Base-by-base conservation (phyloP, 2,797 vertebrate genomes). In the Hypotaenidia philippensis region DNA sequence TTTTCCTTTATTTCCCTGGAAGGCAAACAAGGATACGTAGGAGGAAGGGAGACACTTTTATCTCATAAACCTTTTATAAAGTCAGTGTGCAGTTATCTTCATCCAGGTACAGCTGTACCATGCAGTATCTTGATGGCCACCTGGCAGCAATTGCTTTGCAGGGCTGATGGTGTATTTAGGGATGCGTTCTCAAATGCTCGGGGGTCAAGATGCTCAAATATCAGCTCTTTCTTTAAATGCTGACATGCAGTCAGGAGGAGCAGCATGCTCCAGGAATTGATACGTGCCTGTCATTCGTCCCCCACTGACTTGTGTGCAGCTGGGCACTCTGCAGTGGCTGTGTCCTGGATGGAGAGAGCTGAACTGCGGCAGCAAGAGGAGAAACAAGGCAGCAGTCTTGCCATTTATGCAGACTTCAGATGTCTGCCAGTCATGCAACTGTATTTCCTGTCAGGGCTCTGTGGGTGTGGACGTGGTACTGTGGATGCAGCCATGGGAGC, bases 81-180 rank as follows among this genome's bases (percentile, higher is more conserved):
- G 69, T 91, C 80, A 86, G 61, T 70, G n/a, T 41, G 53, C 50
- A 31, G 57, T 78, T 81, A 31, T 81, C n/a, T 93, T 90, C 47
- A 47, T 83, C 23, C 61, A 81, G 66, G 36, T 94, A 60, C 74
- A 87, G 70, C 92, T 81, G 59, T 74, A 79, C 57, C 34, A 7
- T 41, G 56, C 83, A 93, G 34, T 93, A 95, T 56, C 86, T 93
- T 96, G 93, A 92, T 82, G 90, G 59, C 59, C 83, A 82, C 75
- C 88, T 82, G 92, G 88, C 93, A 84, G 70, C 63, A 65, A 4
- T 65, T 1, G 1, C 63, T 83, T 91, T 94, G 71, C 56, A 71
- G 69, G 41, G 85, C 64, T 76, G 63, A 74, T 47, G 61, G 31
- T 55, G n/a, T 81, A 75, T 81, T 93, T 82, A 81, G n/a, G 29